Percentiles rank a stretch among this genome's conserved stretches.
Evolutionary conservation across 2,113 vertebrate genomes (phyloP).

Genomic region (Toxostoma redivivum): DNA sequence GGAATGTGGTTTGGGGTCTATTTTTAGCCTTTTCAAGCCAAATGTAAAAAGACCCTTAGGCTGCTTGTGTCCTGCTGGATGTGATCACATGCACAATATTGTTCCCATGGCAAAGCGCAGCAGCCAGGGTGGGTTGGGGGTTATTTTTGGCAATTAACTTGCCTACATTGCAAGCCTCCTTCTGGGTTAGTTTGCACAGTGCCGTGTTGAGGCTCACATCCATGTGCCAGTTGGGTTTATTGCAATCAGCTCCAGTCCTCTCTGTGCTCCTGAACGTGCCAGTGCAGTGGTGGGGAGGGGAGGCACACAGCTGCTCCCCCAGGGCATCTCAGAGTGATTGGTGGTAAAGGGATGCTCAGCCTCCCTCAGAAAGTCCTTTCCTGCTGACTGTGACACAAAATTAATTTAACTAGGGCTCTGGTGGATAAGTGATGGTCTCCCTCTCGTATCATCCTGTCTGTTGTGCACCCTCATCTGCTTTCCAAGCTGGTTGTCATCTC

Average conservation of each 20-base stretch:
- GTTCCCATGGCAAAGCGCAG: background rate
- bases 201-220: background rate
- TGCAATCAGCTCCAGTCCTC: background rate
- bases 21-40: slow-evolving; percentile 54
- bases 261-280: background rate
- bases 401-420: background rate
- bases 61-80: slow-evolving; percentile 30
- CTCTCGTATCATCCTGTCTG: accelerated
- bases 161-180: background rate
- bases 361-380: background rate
- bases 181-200: background rate
- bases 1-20: background rate
- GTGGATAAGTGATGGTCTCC: background rate
- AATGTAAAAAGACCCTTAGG: slow-evolving; percentile 35
- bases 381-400: background rate
- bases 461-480: background rate
- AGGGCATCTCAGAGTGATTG: background rate
- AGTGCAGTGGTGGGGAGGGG: background rate
- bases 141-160: slow-evolving; percentile 18
- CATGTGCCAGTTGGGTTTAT: background rate
- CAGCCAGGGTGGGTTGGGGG: background rate
- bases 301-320: background rate
- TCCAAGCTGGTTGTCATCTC: background rate
- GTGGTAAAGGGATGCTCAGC: background rate
- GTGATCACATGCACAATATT: background rate